These are phyloP conservation scores for Gila orcuttii DNA, from an alignment of 2,113 vertebrate genomes.

Conservation along the genomic window DNA sequence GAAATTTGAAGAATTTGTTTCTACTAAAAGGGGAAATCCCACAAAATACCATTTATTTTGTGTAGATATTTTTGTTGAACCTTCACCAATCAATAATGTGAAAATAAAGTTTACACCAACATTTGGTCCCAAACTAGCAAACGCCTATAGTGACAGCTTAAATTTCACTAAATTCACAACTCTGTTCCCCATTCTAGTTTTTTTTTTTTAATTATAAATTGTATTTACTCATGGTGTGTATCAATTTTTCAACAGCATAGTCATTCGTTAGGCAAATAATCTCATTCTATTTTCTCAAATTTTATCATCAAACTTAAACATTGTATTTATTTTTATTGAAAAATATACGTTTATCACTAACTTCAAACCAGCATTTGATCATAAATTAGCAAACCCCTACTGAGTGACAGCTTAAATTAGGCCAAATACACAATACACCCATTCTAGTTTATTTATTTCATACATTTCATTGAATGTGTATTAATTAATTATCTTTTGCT, in stretches of 20 bases:
- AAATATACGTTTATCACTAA: background rate
- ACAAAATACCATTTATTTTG: no score
- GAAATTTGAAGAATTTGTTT: background rate
- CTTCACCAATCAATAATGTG: no score
- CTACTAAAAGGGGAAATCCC: background rate
- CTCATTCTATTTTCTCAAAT: background rate
- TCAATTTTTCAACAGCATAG: no score
- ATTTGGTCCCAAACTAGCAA: no score
- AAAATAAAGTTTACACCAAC: no score
- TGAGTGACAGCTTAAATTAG: background rate
- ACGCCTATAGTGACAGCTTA: no score
- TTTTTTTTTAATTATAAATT: no score
- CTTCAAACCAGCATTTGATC: background rate
- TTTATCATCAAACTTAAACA: background rate
- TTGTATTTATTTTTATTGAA: background rate
- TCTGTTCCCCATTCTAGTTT: no score
- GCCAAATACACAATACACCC: background rate
- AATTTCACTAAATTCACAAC: no score
- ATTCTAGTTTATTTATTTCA: background rate
- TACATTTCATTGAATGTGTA: background rate
- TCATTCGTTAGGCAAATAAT: background rate
- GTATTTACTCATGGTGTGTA: no score
- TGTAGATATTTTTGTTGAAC: no score
- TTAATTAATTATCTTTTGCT: background rate
- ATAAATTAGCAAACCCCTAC: background rate